Percentiles rank a stretch among this genome's conserved stretches.
Evolutionary conservation across 2,888 invertebrate genomes (phyloP).

Genomic region (Melieria omissa): DNA sequence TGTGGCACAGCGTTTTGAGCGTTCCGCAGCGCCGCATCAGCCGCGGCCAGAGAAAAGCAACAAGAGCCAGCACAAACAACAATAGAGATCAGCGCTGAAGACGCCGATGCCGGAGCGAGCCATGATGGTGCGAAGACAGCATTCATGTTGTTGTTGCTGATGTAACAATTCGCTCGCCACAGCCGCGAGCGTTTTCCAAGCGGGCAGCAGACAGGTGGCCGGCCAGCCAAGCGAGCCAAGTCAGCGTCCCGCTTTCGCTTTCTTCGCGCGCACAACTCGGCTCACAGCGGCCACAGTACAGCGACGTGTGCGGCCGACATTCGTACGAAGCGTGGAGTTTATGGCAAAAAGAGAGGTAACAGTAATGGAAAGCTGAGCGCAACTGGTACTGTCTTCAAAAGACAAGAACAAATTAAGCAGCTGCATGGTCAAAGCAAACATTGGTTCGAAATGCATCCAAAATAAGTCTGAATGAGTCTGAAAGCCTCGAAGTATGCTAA

Average conservation of each 20-base stretch:
- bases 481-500: too few species aligned
- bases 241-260: conserved; percentile 38
- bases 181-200: background rate
- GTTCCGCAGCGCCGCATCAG: background rate
- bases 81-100: too few species aligned
- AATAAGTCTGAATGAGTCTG: too few species aligned
- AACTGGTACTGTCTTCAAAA: background rate
- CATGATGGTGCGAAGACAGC: too few species aligned
- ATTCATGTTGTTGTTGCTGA: conserved; percentile 3
- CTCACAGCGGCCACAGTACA: background rate
- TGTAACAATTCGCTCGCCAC: conserved; percentile 2
- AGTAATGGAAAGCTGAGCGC: background rate
- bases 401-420: too few species aligned
- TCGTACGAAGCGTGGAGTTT: background rate
- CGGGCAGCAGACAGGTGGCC: background rate
- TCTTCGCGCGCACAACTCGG: conserved; percentile 17
- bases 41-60: background rate
- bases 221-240: background rate
- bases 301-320: background rate
- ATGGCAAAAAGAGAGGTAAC: too few species aligned
- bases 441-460: too few species aligned
- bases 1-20: conserved; percentile 5
- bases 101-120: too few species aligned
- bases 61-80: background rate
- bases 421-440: too few species aligned